phyloP scores from a whole-genome alignment of 1,140 invertebrate genomes.

The Drosophila guanche region DNA sequence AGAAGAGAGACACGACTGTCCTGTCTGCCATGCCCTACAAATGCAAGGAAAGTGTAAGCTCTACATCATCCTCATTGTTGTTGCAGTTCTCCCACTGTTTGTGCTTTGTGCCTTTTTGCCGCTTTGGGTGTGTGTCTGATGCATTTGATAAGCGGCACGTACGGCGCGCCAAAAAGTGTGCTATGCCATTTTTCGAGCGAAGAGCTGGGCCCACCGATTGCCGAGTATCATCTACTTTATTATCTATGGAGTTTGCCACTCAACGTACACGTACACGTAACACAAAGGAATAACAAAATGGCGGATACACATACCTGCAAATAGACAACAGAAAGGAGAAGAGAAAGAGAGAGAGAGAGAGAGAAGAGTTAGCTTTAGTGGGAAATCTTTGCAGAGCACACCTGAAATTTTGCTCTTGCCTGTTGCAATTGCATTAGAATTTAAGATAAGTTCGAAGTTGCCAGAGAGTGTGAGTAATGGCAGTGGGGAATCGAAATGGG shows the following conservation, averaged over 20 bases:
- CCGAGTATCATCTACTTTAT: conserved; percentile 55
- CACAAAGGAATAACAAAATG: conserved; percentile 53
- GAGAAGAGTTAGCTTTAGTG: conserved; percentile 60
- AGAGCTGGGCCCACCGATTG: conserved; percentile 38
- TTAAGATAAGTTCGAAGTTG: conserved; percentile 70
- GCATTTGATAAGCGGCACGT: conserved; percentile 80
- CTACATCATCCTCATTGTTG: conserved; percentile 23
- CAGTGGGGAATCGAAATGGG: not conserved
- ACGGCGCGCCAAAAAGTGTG: conserved; percentile 63
- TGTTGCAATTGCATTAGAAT: conserved; percentile 72
- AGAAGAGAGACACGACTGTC: too few species aligned
- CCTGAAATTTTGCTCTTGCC: conserved; percentile 23
- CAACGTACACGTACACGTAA: conserved; percentile 4
- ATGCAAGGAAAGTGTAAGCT: too few species aligned
- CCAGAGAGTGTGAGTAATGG: conserved; percentile 9
- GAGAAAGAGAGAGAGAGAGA: conserved; percentile 41
- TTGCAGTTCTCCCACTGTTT: conserved; percentile 24
- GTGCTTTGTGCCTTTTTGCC: conserved; percentile 11
- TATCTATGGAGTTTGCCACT: conserved; percentile 66
- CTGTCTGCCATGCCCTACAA: too few species aligned
- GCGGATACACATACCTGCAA: conserved; percentile 69
- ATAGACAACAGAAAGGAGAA: not conserved
- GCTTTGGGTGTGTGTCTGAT: conserved; percentile 55
- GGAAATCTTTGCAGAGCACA: conserved; percentile 54
- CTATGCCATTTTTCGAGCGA: conserved; percentile 36